Evolutionary conservation across 37 sponge, comb jelly and placozoan genomes (phyloP).

Genomic region (Crambe crambe): DNA sequence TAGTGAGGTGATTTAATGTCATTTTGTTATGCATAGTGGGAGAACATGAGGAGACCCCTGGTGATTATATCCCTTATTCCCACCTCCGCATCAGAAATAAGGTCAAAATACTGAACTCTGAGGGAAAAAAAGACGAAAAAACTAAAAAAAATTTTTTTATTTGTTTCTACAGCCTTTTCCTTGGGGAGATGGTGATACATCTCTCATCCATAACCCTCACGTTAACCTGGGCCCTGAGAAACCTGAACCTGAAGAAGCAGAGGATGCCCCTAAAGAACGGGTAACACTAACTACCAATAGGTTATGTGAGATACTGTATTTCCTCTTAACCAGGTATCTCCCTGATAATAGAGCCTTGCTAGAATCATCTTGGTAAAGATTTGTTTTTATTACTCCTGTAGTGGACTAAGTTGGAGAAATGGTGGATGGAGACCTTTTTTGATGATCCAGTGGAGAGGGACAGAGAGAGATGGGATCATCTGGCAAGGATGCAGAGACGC

Average conservation of each 20-base stretch:
- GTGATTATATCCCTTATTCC: slow-evolving; percentile 37
- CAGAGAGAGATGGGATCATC: slow-evolving; percentile 31
- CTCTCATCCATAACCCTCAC: slow-evolving; percentile 63
- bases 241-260: background rate
- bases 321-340: slow-evolving; percentile 5
- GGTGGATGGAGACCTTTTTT: slow-evolving; percentile 18
- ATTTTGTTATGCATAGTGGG: background rate
- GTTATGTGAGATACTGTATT: too few species aligned
- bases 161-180: slow-evolving; percentile 59
- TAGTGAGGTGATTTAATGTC: background rate
- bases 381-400: background rate
- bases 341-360: background rate
- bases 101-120: background rate
- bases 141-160: background rate
- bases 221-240: slow-evolving; percentile 51
- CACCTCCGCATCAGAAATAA: slow-evolving; percentile 64
- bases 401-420: background rate
- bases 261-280: too few species aligned
- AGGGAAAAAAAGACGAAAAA: background rate
- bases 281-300: too few species aligned
- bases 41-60: background rate
- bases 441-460: slow-evolving; percentile 57
- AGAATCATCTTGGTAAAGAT: too few species aligned
- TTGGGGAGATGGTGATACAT: slow-evolving; percentile 66
- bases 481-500: slow-evolving; percentile 36